phyloP scores from a whole-genome alignment of 2,888 invertebrate species.

The Conus canariensis region DNA sequence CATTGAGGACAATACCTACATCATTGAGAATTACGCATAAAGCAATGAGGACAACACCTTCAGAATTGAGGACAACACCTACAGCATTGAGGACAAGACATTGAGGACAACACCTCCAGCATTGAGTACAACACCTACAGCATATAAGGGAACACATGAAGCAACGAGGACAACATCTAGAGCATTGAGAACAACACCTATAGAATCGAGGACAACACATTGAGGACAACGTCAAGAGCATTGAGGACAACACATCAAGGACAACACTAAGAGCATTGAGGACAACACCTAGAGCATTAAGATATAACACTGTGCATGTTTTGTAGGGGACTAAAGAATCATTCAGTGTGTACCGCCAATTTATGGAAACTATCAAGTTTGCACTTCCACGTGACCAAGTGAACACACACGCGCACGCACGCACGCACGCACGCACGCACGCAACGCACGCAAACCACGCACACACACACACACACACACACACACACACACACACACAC shows the following conservation, averaged over 20 bases:
- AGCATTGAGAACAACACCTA: background rate
- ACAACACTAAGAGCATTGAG: background rate
- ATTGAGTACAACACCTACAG: background rate
- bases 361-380: no score
- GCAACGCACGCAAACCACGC: background rate
- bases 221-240: background rate
- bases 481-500: fast-evolving
- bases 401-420: no score
- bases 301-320: no score
- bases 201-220: no score
- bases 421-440: no score
- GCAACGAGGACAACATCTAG: no score
- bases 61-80: background rate
- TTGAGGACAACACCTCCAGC: background rate
- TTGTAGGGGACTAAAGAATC: no score
- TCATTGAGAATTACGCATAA: background rate
- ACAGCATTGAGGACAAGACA: no score
- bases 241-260: background rate
- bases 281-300: background rate
- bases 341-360: background rate
- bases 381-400: background rate
- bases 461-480: fast-evolving
- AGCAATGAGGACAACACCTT: background rate
- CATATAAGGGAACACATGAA: no score
- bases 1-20: no score